Evolutionary conservation across 2,797 vertebrate genomes (phyloP).

Genomic region (Masticophis lateralis): DNA sequence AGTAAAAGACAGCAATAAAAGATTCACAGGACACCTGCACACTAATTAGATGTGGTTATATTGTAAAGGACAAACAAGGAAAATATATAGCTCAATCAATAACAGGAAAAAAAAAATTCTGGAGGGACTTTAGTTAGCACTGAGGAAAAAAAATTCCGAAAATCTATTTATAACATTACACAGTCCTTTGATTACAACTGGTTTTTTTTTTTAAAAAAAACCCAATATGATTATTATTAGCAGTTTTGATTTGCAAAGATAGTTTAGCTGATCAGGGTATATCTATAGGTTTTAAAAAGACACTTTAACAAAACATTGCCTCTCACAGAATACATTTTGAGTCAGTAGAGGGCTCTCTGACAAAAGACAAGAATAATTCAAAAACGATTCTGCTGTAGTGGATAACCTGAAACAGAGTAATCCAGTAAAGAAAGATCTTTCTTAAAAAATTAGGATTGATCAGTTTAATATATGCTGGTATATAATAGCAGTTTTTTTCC

Average conservation of each 20-base stretch:
- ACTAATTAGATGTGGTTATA: background rate
- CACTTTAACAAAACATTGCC: background rate
- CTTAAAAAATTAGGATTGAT: constrained; percentile 22
- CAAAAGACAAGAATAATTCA: constrained; percentile 47
- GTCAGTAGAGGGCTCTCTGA: constrained; percentile 70
- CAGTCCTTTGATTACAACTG: background rate
- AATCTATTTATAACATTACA: background rate
- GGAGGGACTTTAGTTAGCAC: background rate
- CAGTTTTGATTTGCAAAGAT: background rate
- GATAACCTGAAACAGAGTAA: constrained; percentile 53
- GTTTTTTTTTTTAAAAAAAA: background rate
- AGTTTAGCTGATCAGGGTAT: background rate
- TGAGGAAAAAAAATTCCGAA: background rate
- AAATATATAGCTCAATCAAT: background rate
- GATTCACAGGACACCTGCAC: background rate
- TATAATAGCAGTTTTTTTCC: constrained; percentile 29
- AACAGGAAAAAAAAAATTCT: background rate
- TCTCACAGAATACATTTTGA: constrained; percentile 35
- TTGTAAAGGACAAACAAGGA: background rate
- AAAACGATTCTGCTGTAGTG: background rate
- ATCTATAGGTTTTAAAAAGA: constrained; percentile 19
- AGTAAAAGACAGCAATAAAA: background rate
- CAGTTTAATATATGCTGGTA: constrained; percentile 20
- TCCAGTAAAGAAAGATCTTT: constrained; percentile 43
- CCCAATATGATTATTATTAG: background rate